These are phyloP conservation scores for Phalloptychus januarius DNA, from an alignment of 2,797 vertebrate species.

Conservation along the genomic window DNA sequence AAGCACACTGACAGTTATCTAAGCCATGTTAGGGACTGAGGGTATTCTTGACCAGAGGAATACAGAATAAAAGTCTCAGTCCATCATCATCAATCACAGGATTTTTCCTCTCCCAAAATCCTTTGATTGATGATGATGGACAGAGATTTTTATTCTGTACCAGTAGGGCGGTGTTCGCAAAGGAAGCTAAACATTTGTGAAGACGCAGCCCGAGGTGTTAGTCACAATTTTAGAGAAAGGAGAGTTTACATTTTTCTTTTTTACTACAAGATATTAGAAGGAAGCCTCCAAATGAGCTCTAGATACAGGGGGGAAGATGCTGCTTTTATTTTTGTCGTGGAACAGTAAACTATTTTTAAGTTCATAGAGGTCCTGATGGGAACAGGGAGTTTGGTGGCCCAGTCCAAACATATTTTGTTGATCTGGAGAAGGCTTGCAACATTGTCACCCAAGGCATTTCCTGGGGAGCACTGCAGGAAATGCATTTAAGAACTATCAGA, in stretches of 20 bases:
- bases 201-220: neutral
- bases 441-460: neutral
- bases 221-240: neutral
- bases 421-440: neutral
- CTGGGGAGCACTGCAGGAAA: neutral
- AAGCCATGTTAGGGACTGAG: neutral
- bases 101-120: too few relatives aligned
- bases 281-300: too few relatives aligned
- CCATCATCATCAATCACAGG: neutral
- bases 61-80: neutral
- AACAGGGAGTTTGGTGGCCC: too few relatives aligned
- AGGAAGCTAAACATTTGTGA: neutral
- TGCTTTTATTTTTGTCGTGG: too few relatives aligned
- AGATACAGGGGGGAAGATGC: too few relatives aligned
- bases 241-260: too few relatives aligned
- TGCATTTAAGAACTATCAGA: neutral
- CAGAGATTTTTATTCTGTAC: too few relatives aligned
- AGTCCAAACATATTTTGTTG: neutral
- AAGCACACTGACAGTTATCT: neutral
- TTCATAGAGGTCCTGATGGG: too few relatives aligned
- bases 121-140: too few relatives aligned
- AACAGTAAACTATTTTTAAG: too few relatives aligned
- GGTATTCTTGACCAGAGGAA: neutral
- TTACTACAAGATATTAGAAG: too few relatives aligned
- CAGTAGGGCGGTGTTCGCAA: accelerated